phyloP scores from a whole-genome alignment of 2,113 vertebrate genomes.

The Sinosuthora webbiana region DNA sequence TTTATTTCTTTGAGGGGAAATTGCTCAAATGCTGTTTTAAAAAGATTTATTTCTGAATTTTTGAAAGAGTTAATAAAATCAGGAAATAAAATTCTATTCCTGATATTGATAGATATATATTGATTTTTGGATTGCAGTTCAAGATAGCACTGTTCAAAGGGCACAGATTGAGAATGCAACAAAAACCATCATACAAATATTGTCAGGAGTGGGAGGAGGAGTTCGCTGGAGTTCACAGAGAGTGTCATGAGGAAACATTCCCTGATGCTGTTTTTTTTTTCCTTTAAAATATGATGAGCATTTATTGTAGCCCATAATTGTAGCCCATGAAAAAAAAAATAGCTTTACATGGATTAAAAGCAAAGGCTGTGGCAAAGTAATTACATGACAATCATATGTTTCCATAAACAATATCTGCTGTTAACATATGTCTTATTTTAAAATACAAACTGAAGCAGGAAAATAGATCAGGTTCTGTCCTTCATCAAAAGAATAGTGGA shows the following conservation, averaged over 20 bases:
- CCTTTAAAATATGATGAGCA: background rate
- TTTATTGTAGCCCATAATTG: background rate
- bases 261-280: background rate
- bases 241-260: conserved; percentile 18
- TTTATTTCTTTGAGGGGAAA: background rate
- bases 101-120: background rate
- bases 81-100: background rate
- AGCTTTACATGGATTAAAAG: background rate
- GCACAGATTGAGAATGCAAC: background rate
- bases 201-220: conserved; percentile 3
- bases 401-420: background rate
- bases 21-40: background rate
- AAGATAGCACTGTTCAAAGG: background rate
- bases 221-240: conserved; percentile 35
- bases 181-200: background rate
- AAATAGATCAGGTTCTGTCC: background rate
- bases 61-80: background rate
- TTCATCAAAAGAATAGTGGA: background rate
- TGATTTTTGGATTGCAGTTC: conserved; percentile 18
- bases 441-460: background rate
- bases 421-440: background rate
- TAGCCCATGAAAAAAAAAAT: no score
- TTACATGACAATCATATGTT: background rate
- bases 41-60: background rate
- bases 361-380: background rate